phyloP scores from a whole-genome alignment of 1,140 invertebrate genomes.

The Trichomalopsis sarcophagae region DNA sequence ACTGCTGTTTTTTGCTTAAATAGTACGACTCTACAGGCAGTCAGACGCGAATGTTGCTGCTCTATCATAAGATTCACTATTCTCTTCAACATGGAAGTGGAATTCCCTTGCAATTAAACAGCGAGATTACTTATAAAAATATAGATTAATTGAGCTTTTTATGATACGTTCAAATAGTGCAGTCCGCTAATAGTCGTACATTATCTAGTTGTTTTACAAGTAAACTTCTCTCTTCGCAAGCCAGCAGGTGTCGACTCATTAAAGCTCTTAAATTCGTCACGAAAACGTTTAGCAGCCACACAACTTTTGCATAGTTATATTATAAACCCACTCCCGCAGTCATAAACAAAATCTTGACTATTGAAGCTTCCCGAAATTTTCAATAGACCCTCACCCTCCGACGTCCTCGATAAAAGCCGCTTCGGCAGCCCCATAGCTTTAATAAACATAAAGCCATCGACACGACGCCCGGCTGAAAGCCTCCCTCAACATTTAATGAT shows the following conservation, averaged over 20 bases:
- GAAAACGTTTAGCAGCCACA: too few relatives aligned
- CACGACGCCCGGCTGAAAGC: conserved; percentile 15
- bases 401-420: not conserved
- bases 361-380: not conserved
- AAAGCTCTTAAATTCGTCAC: too few relatives aligned
- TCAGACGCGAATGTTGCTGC: conserved; percentile 2
- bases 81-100: not conserved
- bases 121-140: too few relatives aligned
- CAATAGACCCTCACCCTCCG: conserved; percentile 10
- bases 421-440: not conserved
- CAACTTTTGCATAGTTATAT: too few relatives aligned
- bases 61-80: conserved; percentile 7
- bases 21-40: conserved; percentile 6
- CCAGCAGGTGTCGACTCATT: too few relatives aligned
- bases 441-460: conserved; percentile 33
- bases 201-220: not conserved
- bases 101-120: too few relatives aligned
- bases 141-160: not conserved
- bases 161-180: not conserved
- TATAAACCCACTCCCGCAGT: not conserved
- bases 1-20: conserved; percentile 38
- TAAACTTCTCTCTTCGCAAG: too few relatives aligned
- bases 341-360: not conserved
- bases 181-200: not conserved
- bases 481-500: not conserved